These are phyloP conservation scores for Dicyrtoma fusca DNA, from an alignment of 2,888 invertebrate species.

Conservation along the genomic window DNA sequence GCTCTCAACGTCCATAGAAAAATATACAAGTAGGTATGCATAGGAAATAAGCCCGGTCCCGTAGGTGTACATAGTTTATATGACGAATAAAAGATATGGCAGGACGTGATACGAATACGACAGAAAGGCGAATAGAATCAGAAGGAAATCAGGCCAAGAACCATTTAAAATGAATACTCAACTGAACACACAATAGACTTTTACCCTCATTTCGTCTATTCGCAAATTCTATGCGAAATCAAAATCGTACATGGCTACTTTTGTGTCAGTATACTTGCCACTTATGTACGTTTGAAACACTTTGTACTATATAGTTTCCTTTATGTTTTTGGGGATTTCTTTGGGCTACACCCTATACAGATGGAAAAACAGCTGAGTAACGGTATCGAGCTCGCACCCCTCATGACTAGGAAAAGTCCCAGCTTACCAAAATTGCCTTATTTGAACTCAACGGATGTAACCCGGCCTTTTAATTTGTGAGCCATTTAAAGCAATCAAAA, in stretches of 20 bases:
- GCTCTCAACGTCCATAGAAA: too few relatives aligned
- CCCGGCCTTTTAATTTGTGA: slow-evolving; percentile 36
- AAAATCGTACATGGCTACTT: too few relatives aligned
- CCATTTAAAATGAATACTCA: not conserved
- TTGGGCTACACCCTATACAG: slow-evolving; percentile 5
- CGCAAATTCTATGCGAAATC: too few relatives aligned
- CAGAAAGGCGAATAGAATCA: not conserved
- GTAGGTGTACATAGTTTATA: too few relatives aligned
- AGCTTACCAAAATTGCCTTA: slow-evolving; percentile 37
- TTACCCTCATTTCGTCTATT: too few relatives aligned
- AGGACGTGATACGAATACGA: too few relatives aligned
- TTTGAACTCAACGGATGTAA: slow-evolving; percentile 35
- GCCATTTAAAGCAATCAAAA: not conserved
- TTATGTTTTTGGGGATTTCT: too few relatives aligned
- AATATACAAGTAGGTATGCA: too few relatives aligned
- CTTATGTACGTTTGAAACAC: not conserved
- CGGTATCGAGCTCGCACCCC: slow-evolving; percentile 32
- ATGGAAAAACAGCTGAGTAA: slow-evolving; percentile 23
- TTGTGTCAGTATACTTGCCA: too few relatives aligned
- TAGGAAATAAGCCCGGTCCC: too few relatives aligned
- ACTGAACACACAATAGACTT: too few relatives aligned
- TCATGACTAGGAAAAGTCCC: slow-evolving; percentile 26
- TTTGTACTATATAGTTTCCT: not conserved
- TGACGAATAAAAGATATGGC: too few relatives aligned
- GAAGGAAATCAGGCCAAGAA: slow-evolving; percentile 10